Base-by-base conservation (phyloP, 1,140 invertebrate species). In the Heliothis subflexa region DNA sequence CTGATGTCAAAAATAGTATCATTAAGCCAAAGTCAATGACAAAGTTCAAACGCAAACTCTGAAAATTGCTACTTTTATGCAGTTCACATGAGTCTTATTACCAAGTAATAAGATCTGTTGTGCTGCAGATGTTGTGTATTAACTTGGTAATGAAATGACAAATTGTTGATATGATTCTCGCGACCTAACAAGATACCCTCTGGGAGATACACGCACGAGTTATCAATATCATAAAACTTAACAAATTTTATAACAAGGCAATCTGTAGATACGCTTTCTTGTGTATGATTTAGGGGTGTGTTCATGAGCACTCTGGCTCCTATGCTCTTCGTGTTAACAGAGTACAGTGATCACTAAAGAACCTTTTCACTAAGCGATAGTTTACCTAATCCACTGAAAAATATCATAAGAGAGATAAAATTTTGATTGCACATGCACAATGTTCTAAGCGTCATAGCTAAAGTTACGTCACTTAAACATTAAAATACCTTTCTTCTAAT, bases 111-210 rank as follows among this genome's bases (percentile, higher is more conserved):
- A 47, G 61, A 9, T 13, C 4, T 12, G 45, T 21, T 16, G 2
- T 33, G 7, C 61, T 16, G 18, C 18, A 40, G 18, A 11, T 64
- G n/a, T 7, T 16, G 0, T 47, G n/a, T 3, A 47, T 40, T 47
- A 16, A 16, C 18, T 11, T 5, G 2, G n/a, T 47, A 18, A 11
- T 64, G 12, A 64, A 47, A 47, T 18, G n/a, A 45, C 61, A 64
- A 64, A 47, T 64, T 64, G n/a, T 64, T 64, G 33, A 64, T 62
- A 62, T 62, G 40, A 10, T 64, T 64, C 61, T 47, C 61, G 61
- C 61, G 40, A n/a, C 61, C 40, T 64, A 3, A 64, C n/a, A 11
- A n/a, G 61, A 64, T 64, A 64, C 45, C 61, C 61, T 47, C 10
- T 40, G 13, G 12, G 11, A 47, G 61, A 64, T 64, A 64, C n/a